Conservation (phyloP, 2,888 invertebrate genomes). For the Chouioia cunea region DNA sequence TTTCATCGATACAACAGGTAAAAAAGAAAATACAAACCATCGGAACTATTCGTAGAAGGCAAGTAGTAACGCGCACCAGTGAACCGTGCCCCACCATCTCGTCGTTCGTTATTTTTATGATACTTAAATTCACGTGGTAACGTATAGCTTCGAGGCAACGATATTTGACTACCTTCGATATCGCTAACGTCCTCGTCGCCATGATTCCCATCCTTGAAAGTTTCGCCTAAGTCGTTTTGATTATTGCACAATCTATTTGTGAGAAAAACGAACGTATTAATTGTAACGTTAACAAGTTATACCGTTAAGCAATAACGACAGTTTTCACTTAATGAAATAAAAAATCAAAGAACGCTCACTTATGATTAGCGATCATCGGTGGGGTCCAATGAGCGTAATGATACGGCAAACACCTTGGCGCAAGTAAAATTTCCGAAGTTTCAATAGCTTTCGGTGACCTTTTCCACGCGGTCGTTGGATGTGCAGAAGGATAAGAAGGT, state of each 20-base stretch:
- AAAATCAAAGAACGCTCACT: conserved; percentile 50
- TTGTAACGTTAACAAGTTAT: background rate
- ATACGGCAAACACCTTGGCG: conserved; percentile 73
- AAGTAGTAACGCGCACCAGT: conserved; percentile 73
- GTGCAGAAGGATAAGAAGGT: conserved; percentile 60
- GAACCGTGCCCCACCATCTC: conserved; percentile 73
- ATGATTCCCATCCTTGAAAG: conserved; percentile 50
- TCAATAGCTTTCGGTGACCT: conserved; percentile 72
- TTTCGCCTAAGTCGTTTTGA: conserved; percentile 54
- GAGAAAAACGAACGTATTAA: background rate
- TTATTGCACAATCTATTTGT: conserved; percentile 48
- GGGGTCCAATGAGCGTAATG: conserved; percentile 58
- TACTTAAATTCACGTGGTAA: conserved; percentile 88
- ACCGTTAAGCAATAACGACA: conserved; percentile 7
- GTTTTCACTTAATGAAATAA: too few relatives aligned
- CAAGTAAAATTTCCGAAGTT: conserved; percentile 83
- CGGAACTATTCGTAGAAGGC: conserved; percentile 88
- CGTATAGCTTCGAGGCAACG: conserved; percentile 86
- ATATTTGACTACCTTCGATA: conserved; percentile 74
- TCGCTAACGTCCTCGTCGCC: conserved; percentile 63
- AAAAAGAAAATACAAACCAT: conserved; percentile 74
- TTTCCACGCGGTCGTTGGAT: conserved; percentile 32
- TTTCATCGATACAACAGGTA: background rate
- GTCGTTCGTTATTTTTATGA: conserved; percentile 59
- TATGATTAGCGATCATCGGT: conserved; percentile 57